Evolutionary conservation across 1,140 invertebrate species (phyloP), one percentile per base, ranked within the genome.

Genomic region (Sitodiplosis mosellana): DNA sequence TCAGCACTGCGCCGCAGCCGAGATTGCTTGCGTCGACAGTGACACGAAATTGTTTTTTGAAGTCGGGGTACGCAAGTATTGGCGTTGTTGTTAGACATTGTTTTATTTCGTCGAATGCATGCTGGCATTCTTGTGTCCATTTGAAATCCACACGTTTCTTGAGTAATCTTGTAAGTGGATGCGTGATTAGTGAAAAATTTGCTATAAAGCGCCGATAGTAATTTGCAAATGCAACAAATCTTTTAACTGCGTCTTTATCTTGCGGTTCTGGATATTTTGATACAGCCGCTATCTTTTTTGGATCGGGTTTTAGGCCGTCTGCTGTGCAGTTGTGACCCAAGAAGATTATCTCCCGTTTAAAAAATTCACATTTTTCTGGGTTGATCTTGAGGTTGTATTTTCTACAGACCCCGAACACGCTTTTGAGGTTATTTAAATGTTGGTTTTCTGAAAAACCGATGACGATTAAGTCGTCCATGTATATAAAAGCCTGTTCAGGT

Each of bases 1-100:
- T 54, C 20, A 63, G 43, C 1, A 63, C 56, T 7, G 63, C 57
- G 1, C 61, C 64, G 7, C 64, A 52, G 6, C 60, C 60, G 38
- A 52, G n/a, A n/a, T n/a, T n/a, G n/a, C n/a, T n/a, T n/a, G n/a
- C n/a, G n/a, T n/a, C n/a, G n/a, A n/a, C n/a, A 14, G 57, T 58
- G 19, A 63, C 45, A 14, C 54, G 55, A 46, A 63, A 65, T 49
- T 19, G 46, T 54, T 60, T 56, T 8, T 5, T 19, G 49, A 63
- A 62, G 27, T 27, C n/a, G 33, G 45, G 45, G 20, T 46, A 46
- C 14, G 7, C 5, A 5, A 46, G 19, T 33, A 46, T 46, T 46
- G 18, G 20, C 10, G 45, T 22, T n/a, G n/a, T n/a, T n/a, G n/a
- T n/a, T n/a, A n/a, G n/a, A n/a, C n/a, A n/a, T n/a, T n/a, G n/a